Base-by-base conservation (phyloP, 2,797 vertebrate genomes). In the Jordanella pulchra region DNA sequence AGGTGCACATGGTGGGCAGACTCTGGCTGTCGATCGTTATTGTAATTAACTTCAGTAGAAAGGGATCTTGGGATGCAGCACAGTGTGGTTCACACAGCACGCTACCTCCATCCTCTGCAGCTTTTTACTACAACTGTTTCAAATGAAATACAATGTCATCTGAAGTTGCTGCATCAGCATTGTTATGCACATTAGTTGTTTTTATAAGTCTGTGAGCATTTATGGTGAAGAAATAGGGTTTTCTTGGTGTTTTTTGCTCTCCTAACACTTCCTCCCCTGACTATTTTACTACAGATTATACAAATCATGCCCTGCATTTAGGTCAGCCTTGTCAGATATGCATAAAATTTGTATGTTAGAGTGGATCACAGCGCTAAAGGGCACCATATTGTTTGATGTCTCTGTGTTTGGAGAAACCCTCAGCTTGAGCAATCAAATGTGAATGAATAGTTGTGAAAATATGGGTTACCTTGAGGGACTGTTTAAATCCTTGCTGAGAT, bases 21-120 rank as follows among this genome's bases (percentile, higher is more conserved):
- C 76, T 83, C 85, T 86, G 81, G 75, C 83, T 35, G 75, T 58
- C 72, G 78, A 91, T 91, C 80, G 72, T 90, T 91, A 88, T 69
- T 69, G 82, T 93, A 89, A 90, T 93, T 88, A 91, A 85, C 87
- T 84, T 88, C 81, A 78, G 75, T 85, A 79, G 75, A 67, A 51
- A 75, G 60, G 51, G 81, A 74, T 85, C 83, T 84, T 83, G 83
- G 79, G 80, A 84, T 85, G 71, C 42, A 82, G 80, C 80, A 85
- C 65, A 2, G 47, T 44, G 69, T 71, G 82, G 68, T 77, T 77
- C 74, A 42, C 76, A 25, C 44, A 25, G 75, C 55, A 70, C 45
- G 70, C 60, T 10, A 50, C 53, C 51, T 76, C 35, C 35, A 39
- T 39, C 39, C 30, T 73, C 69, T 73, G 67, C 76, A 71, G 66